Base-by-base conservation (phyloP, 2,888 invertebrate species). In the Apantesis nais region DNA sequence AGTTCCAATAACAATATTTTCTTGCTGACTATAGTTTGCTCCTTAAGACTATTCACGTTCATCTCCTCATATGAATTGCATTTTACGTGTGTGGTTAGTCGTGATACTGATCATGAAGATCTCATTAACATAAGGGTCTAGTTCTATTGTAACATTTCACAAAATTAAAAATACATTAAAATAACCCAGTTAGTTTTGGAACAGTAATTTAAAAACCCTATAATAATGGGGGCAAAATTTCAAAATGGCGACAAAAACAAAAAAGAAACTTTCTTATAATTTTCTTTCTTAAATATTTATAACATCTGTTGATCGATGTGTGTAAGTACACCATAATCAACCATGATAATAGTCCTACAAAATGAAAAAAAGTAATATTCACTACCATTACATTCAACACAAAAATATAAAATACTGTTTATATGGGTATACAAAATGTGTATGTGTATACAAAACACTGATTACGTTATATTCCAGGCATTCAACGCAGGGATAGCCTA, bases 401-500 rank as follows among this genome's bases (percentile, higher is more conserved):
- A 29, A 14, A 25, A 29, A 58, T 16, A 14, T 58, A 29, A 29
- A 58, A 58, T 29, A 58, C 7, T 5, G 1, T 58, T n/a, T n/a
- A n/a, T n/a, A n/a, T n/a, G n/a, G n/a, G n/a, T n/a, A n/a, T n/a
- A n/a, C n/a, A n/a, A n/a, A n/a, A n/a, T n/a, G n/a, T n/a, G n/a
- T n/a, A n/a, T n/a, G n/a, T 16, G 14, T 2, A 29, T 7, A 12
- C 29, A 58, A 29, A 58, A 29, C 14, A 29, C 16, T 29, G 8
- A 58, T 29, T 4, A 58, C 29, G 14, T 29, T 58, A 58, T 58
- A 5, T 25, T 3, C 55, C 25, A 55, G 25, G 25, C 5, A 14
- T 55, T 55, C 29, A 55, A 25, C 55, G 14, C 25, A 55, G 67
- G n/a, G 87, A 99, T 62, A 44, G 29, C 44, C 31, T 73, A 79